Percentiles rank a stretch among this genome's conserved stretches.
Conservation (phyloP, 2,113 vertebrate species). For the Cyanoliseus patagonus region DNA sequence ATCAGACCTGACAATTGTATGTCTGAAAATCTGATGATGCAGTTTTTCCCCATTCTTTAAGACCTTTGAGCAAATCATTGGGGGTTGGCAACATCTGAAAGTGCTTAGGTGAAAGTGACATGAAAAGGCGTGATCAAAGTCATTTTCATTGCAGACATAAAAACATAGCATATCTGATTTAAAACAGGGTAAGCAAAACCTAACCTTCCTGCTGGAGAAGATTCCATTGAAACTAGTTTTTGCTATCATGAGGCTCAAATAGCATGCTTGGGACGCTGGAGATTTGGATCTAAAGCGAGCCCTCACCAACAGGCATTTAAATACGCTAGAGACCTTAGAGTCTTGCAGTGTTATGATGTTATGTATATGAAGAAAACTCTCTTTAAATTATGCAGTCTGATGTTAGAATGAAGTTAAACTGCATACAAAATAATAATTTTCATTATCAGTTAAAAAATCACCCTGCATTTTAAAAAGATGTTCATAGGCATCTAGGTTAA, state of each 20-base stretch:
- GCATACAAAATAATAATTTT: constrained; percentile 59
- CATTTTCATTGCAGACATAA: constrained; percentile 45
- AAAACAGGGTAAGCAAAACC: constrained; percentile 59
- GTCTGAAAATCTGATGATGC: constrained; percentile 49
- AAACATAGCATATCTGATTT: constrained; percentile 53
- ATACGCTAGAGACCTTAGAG: background rate
- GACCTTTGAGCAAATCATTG: constrained; percentile 55
- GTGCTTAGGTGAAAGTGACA: constrained; percentile 54
- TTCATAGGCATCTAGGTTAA: constrained; percentile 34
- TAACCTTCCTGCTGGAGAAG: constrained; percentile 38
- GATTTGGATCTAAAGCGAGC: constrained; percentile 53
- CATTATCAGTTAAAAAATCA: constrained; percentile 50
- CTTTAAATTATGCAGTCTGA: constrained; percentile 60
- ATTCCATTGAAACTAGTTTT: constrained; percentile 38
- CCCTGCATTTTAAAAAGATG: background rate
- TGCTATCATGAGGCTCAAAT: constrained; percentile 40
- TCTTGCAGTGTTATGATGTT: constrained; percentile 40
- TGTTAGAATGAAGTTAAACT: constrained; percentile 49
- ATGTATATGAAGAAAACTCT: constrained; percentile 49
- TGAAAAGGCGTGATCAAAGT: constrained; percentile 65
- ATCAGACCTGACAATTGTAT: constrained; percentile 47
- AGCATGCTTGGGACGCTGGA: constrained; percentile 23
- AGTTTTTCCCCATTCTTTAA: constrained; percentile 40
- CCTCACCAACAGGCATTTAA: constrained; percentile 51
- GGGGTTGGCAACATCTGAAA: constrained; percentile 59